phyloP scores from a whole-genome alignment of 2,797 vertebrate genomes.

The Australoheros facetus region DNA sequence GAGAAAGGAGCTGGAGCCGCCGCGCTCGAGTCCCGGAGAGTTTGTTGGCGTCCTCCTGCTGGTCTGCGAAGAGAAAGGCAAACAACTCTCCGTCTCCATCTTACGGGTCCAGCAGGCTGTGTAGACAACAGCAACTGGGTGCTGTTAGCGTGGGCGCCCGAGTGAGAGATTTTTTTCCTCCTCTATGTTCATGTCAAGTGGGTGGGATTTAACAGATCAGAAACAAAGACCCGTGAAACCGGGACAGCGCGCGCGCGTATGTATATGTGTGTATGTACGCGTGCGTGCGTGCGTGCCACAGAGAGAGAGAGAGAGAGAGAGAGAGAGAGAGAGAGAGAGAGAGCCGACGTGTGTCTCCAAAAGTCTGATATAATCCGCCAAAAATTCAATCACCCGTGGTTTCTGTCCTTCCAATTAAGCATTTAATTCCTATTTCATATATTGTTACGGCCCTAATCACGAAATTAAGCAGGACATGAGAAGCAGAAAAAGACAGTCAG shows the following conservation, averaged over 20 bases:
- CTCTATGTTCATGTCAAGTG: slow-evolving; percentile 78
- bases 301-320: neutral
- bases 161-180: slow-evolving; percentile 56
- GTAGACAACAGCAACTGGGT: slow-evolving; percentile 65
- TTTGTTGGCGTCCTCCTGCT: slow-evolving; percentile 77
- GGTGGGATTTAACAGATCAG: slow-evolving; percentile 86
- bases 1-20: slow-evolving; percentile 74
- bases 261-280: neutral
- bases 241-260: slow-evolving; percentile 15
- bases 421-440: slow-evolving; percentile 76
- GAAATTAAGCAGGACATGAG: slow-evolving; percentile 63
- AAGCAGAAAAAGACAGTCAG: neutral
- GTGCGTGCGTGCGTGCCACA: neutral
- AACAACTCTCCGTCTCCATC: slow-evolving; percentile 86
- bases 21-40: slow-evolving; percentile 76
- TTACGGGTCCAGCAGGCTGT: slow-evolving; percentile 63
- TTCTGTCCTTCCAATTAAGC: slow-evolving; percentile 81
- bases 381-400: slow-evolving; percentile 85
- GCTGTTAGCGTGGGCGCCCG: slow-evolving; percentile 64
- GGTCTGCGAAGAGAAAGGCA: slow-evolving; percentile 82
- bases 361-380: slow-evolving; percentile 85
- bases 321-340: neutral
- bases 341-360: slow-evolving; percentile 31
- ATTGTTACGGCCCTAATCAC: slow-evolving; percentile 65
- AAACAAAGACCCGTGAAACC: slow-evolving; percentile 86